phyloP scores from a whole-genome alignment of 2,113 vertebrate genomes.

The Embiotoca jacksoni region DNA sequence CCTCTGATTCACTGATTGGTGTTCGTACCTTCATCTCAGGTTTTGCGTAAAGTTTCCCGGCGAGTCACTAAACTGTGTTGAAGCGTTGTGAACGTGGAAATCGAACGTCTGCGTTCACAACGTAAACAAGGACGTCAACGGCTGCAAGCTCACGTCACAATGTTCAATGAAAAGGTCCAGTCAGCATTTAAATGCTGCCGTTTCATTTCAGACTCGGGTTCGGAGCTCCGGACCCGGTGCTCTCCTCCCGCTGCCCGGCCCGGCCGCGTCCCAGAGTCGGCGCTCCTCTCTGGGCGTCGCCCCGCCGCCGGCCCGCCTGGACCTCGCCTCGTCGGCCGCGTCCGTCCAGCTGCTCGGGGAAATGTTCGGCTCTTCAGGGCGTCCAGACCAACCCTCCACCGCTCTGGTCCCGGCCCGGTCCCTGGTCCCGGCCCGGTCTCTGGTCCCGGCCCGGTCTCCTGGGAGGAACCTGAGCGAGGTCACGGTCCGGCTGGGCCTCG shows the following conservation, averaged over 20 bases:
- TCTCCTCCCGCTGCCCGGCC: slow-evolving; percentile 58
- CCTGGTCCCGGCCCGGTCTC: slow-evolving; percentile 4
- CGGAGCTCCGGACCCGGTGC: slow-evolving; percentile 53
- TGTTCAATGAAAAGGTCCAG: no score
- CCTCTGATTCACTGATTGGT: no score
- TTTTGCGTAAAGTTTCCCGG: no score
- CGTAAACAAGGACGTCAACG: no score
- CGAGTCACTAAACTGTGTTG: no score
- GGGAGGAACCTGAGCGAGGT: neutral
- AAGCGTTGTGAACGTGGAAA: no score
- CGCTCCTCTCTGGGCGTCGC: slow-evolving; percentile 38
- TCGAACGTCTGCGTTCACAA: no score
- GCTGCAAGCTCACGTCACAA: no score
- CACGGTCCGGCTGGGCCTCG: slow-evolving; percentile 50
- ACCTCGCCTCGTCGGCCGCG: slow-evolving; percentile 63
- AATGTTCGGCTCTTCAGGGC: slow-evolving; percentile 18
- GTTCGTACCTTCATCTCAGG: no score
- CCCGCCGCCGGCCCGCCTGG: slow-evolving; percentile 66
- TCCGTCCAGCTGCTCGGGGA: slow-evolving; percentile 57
- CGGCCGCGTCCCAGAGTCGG: slow-evolving; percentile 13
- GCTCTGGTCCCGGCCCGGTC: slow-evolving; percentile 47
- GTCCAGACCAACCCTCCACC: neutral
- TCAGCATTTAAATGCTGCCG: no score
- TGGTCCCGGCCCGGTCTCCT: neutral
- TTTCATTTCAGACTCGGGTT: slow-evolving; percentile 53